Base-by-base conservation (phyloP, 1,140 invertebrate genomes). In the Acromyrmex charruanus region DNA sequence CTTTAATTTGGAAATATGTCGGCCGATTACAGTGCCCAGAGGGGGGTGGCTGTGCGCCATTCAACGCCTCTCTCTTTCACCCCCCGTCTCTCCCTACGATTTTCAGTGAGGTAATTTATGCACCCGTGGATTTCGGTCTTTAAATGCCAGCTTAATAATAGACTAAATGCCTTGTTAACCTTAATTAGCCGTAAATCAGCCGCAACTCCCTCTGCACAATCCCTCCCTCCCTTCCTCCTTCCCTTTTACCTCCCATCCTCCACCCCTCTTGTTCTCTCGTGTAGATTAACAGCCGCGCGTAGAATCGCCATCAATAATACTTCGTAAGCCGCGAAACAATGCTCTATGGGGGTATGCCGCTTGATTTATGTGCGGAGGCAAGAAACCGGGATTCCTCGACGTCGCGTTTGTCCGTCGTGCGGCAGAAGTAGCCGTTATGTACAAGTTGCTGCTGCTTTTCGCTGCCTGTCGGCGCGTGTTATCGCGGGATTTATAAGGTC, bases 171-270 rank as follows among this genome's bases (percentile, higher is more conserved):
- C 93, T 94, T 94, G 93, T 94, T 94, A 94, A 92, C 91, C 90
- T 91, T 93, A 94, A 94, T 94, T 94, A 94, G 91, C 90, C 91
- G 90, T 94, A 94, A 94, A 94, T 94, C 93, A 94, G 61, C 66
- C 39, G 72, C 63, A 84, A 90, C 69, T 90, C 53, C 39, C 53
- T 51, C 12, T 55, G 77, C 9, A 16, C 59, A 25, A 39, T 9
- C n/a, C 21, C 14, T 12, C 75, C 14, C 49, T 31, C 28, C 2
- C 28, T 31, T 3, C 28, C 28, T 18, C 21, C 39, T 44, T 44
- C 9, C 12, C 6, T 55, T 10, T 61, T 12, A 6, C 12, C 61
- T 16, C 12, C 21, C 49, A 3, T 12, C 18, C 35, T 31, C 58
- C 5, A 16, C 25, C 59, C 77, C 87, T 74, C 61, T 68, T 12